Base-by-base conservation (phyloP, 2,113 vertebrate species). In the Lota lota region DNA sequence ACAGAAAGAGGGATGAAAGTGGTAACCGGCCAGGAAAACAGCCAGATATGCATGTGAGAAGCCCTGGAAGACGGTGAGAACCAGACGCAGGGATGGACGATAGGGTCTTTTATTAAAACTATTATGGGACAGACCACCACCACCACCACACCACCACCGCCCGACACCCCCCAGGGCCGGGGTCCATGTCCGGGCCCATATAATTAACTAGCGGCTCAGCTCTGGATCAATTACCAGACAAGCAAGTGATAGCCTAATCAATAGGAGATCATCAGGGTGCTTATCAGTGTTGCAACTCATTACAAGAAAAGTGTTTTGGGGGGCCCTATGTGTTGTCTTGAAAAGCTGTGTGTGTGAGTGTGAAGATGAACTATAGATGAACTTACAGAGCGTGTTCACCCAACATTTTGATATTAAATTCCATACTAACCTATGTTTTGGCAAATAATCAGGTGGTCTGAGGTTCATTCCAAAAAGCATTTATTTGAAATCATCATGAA, bases 201-300 rank as follows among this genome's bases (percentile, higher is more conserved):
- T 99, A 99, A 99, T 99, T 99, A 99, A 99, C 97, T 98, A 95
- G 94, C 96, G 94, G 94, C 96, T 97, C 96, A 96, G 97, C 96
- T 97, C 98, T 94, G 95, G 97, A 98, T 99, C 97, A 99, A 99
- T 99, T 99, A 98, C 97, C 95, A 98, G 97, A 99, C 97, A 98
- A 98, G 96, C 95, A 98, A 98, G 96, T 98, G 96, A 99, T 99
- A 95, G 97, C 94, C 94, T 94, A 97, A 98, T 99, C 97, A 98
- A 99, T 99, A 95, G 94, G 96, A 99, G 97, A 99, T 99, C 97
- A 99, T 99, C 97, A 99, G 96, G 93, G 95, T 99, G 96, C 96
- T 99, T 98, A 99, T 98, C 97, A 98, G 95, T 97, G 96, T 98
- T 97, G 96, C 97, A 98, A 98, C 96, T 99, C 97, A 99, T 99